These are phyloP conservation scores for Tragelaphus scriptus DNA, from an alignment of 2,113 vertebrate species.

Conservation along the genomic window DNA sequence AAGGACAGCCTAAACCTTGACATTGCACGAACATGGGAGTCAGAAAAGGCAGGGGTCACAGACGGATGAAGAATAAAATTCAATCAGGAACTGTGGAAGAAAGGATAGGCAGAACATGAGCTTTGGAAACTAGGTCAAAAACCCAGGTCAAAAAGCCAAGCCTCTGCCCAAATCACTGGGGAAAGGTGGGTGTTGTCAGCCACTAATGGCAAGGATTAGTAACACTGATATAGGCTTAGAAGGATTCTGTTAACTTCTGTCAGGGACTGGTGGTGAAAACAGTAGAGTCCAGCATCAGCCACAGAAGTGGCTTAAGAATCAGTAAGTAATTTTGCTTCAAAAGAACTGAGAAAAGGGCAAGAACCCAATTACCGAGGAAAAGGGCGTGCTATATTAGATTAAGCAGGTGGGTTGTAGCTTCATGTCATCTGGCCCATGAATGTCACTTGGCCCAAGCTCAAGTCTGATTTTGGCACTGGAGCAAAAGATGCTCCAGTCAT, in stretches of 20 bases:
- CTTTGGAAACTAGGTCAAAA: neutral
- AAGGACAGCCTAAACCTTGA: neutral
- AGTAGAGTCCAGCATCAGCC: neutral
- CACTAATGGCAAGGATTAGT: neutral
- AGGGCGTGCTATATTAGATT: neutral
- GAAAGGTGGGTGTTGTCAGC: neutral
- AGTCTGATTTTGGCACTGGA: slow-evolving; percentile 3
- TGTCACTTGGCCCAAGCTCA: slow-evolving; percentile 47
- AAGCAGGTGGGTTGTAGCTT: neutral
- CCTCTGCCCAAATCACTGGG: neutral
- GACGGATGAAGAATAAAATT: neutral
- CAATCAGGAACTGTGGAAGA: neutral
- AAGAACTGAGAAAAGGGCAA: slow-evolving; percentile 29
- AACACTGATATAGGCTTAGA: neutral
- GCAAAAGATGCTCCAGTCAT: neutral
- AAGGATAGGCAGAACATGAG: neutral
- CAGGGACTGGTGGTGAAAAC: neutral
- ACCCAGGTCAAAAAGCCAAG: neutral
- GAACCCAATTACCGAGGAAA: slow-evolving; percentile 7
- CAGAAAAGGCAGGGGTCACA: neutral
- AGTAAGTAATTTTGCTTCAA: neutral
- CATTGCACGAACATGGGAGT: neutral
- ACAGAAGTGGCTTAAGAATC: neutral
- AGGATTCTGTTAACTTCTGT: neutral
- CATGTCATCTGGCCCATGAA: neutral